These are phyloP conservation scores for Cacatua alba DNA, from an alignment of 2,113 vertebrate species.

Conservation along the genomic window DNA sequence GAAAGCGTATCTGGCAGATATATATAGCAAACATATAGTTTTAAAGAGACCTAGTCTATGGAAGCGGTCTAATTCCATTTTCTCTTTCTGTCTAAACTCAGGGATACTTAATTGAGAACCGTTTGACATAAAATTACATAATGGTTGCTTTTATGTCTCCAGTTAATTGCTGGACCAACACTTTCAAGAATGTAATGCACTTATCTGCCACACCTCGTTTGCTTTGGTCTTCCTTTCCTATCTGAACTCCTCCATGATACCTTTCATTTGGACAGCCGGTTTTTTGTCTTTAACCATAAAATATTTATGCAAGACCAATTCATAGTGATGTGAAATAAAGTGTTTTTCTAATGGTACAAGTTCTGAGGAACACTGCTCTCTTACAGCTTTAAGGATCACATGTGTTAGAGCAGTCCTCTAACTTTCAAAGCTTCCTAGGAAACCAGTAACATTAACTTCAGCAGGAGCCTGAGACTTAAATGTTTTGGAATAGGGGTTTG, in stretches of 20 bases:
- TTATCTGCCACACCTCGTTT: neutral
- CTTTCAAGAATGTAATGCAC: neutral
- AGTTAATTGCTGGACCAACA: neutral
- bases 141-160: neutral
- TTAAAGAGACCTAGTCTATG: neutral
- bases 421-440: neutral
- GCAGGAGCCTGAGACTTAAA: neutral
- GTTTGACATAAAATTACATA: neutral
- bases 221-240: neutral
- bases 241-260: neutral
- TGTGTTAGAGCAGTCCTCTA: neutral
- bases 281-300: neutral
- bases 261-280: neutral
- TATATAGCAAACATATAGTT: neutral
- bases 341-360: neutral
- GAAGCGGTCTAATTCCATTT: neutral
- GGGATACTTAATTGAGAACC: neutral
- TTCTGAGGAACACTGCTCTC: neutral
- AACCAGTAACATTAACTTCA: neutral
- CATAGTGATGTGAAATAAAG: neutral
- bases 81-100: neutral
- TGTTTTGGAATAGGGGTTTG: neutral
- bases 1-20: neutral
- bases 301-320: conserved; percentile 9
- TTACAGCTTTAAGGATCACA: neutral